Conservation (phyloP, 2,888 invertebrate genomes). For the Apoda limacodes region DNA sequence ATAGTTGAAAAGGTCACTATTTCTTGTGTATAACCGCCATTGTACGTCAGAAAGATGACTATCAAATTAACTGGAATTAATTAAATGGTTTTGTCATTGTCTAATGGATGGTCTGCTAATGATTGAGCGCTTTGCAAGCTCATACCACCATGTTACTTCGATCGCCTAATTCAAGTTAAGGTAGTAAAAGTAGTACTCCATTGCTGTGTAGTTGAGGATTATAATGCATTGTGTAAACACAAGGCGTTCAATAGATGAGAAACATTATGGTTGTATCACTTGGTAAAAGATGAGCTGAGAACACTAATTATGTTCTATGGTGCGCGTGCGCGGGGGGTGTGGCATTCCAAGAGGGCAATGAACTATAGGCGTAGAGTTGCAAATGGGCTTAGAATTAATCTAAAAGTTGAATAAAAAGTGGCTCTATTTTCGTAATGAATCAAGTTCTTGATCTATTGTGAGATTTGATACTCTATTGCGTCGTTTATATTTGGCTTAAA, state of each 20-base stretch:
- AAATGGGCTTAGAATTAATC: slow-evolving; percentile 20
- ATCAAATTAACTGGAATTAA: slow-evolving; percentile 33
- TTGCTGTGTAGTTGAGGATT: slow-evolving; percentile 6
- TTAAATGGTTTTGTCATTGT: slow-evolving; percentile 29
- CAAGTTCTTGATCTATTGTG: no score
- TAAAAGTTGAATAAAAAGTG: no score
- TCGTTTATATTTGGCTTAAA: no score
- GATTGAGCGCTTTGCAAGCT: slow-evolving; percentile 19
- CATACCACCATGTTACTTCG: slow-evolving; percentile 18
- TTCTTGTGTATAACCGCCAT: no score
- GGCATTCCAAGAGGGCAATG: slow-evolving; percentile 52
- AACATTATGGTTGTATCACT: slow-evolving; percentile 32
- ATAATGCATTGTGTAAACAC: slow-evolving; percentile 1
- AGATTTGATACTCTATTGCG: no score
- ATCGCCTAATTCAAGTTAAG: not conserved
- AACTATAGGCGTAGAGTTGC: slow-evolving; percentile 29
- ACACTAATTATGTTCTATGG: slow-evolving; percentile 64
- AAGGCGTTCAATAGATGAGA: slow-evolving; percentile 32
- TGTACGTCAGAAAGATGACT: slow-evolving; percentile 24
- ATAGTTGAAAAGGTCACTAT: no score
- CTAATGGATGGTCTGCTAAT: slow-evolving; percentile 18
- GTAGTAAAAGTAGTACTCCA: no score
- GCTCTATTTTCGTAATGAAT: no score
- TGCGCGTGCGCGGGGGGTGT: slow-evolving; percentile 40
- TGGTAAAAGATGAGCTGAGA: slow-evolving; percentile 43